phyloP scores from a whole-genome alignment of 2,888 invertebrate species.

The Drosophila nigritarsus region DNA sequence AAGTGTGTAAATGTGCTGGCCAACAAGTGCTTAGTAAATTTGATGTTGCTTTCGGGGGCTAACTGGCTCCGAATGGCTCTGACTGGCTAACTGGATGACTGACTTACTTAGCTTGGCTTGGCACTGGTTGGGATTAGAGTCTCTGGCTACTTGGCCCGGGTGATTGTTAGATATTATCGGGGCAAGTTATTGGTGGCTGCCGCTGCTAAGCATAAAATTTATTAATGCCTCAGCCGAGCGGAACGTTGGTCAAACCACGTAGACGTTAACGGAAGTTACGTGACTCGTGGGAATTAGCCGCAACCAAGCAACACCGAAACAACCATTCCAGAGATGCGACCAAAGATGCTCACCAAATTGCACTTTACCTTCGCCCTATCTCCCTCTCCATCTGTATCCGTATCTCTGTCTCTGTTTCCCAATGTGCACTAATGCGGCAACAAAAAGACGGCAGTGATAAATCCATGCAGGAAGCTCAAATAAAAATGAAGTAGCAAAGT shows the following conservation, averaged over 20 bases:
- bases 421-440: conserved; percentile 51
- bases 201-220: conserved; percentile 75
- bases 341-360: conserved; percentile 52
- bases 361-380: conserved; percentile 51
- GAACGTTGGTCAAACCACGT: conserved; percentile 46
- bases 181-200: conserved; percentile 71
- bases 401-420: not conserved
- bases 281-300: conserved; percentile 75
- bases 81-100: conserved; percentile 1
- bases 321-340: conserved; percentile 13
- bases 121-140: conserved; percentile 1
- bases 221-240: conserved; percentile 69
- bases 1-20: conserved; percentile 35
- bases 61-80: conserved; percentile 29
- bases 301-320: conserved; percentile 15
- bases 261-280: conserved; percentile 74
- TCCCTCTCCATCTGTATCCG: not conserved
- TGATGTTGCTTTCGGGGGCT: conserved; percentile 28
- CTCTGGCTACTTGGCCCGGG: conserved; percentile 30
- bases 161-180: conserved; percentile 78
- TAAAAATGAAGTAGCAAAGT: conserved; percentile 59
- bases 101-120: not conserved
- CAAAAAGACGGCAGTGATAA: conserved; percentile 60
- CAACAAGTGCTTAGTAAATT: conserved; percentile 49
- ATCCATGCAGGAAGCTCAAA: conserved; percentile 60